Percentiles rank a stretch among this genome's conserved stretches.
Conservation (phyloP, 1,140 invertebrate genomes). For the Bombyx mori region DNA sequence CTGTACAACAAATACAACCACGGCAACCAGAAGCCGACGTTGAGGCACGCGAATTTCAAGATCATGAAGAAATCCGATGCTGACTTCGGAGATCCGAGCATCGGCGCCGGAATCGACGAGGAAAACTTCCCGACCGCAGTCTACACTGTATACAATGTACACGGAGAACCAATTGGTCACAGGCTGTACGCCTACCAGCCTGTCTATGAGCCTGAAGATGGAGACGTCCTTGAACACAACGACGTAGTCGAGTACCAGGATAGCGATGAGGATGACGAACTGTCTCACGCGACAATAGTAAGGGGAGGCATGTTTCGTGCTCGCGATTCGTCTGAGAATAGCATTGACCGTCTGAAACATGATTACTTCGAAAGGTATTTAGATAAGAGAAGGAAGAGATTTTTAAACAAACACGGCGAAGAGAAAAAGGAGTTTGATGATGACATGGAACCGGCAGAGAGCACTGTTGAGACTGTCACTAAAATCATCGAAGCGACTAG, state of each 20-base stretch:
- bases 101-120: conserved; percentile 28
- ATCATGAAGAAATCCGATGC: conserved; percentile 58
- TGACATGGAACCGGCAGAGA: conserved; percentile 38
- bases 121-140: conserved; percentile 58
- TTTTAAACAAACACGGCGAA: conserved; percentile 40
- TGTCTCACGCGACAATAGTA: conserved; percentile 39
- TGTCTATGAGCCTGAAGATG: conserved; percentile 60
- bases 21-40: conserved; percentile 45
- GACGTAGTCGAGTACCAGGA: conserved; percentile 31
- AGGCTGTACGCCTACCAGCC: conserved; percentile 62
- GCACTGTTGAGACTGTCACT: conserved; percentile 17
- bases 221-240: conserved; percentile 40
- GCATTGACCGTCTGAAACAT: conserved; percentile 59
- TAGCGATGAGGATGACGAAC: conserved; percentile 28
- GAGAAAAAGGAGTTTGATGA: conserved; percentile 34
- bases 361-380: conserved; percentile 63
- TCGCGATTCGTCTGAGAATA: conserved; percentile 36
- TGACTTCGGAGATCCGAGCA: conserved; percentile 40
- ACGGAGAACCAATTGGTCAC: conserved; percentile 59
- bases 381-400: conserved; percentile 57
- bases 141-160: conserved; percentile 61
- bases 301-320: conserved; percentile 58
- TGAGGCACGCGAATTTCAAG: conserved; percentile 62
- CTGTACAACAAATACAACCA: conserved; percentile 61
- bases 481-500: conserved; percentile 20